Evolutionary conservation across 2,888 invertebrate genomes (phyloP).

Genomic region (Phymatocera aterrima): DNA sequence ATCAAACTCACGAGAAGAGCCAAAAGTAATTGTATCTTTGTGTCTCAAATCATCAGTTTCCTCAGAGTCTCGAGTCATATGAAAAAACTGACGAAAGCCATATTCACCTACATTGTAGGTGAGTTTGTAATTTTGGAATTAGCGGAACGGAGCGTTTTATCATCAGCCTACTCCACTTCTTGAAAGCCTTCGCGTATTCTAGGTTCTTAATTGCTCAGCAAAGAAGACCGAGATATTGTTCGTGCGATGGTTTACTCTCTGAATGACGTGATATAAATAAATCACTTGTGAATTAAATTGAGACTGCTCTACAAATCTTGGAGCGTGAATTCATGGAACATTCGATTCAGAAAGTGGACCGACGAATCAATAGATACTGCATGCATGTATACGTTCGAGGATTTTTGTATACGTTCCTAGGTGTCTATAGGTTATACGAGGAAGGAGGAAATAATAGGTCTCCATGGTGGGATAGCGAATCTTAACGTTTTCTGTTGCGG

Average conservation of each 20-base stretch:
- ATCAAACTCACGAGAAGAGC: background rate
- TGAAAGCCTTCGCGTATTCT: slow-evolving; percentile 7
- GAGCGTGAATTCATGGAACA: slow-evolving; percentile 13
- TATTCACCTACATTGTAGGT: background rate
- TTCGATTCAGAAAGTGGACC: slow-evolving; percentile 12
- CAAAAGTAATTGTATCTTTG: background rate
- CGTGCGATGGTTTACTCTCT: background rate
- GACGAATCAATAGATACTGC: background rate
- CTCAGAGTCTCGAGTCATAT: background rate
- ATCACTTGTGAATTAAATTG: background rate
- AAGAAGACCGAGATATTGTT: background rate
- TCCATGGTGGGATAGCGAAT: background rate
- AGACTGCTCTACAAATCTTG: background rate
- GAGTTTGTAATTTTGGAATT: slow-evolving; percentile 25
- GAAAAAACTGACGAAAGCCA: slow-evolving; percentile 1
- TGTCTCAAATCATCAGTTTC: background rate
- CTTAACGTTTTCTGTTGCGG: background rate
- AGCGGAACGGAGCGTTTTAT: slow-evolving; percentile 13
- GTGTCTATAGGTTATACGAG: background rate
- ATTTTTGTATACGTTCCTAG: background rate
- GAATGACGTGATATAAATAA: background rate
- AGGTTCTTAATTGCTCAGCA: background rate
- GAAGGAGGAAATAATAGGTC: background rate
- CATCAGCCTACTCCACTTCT: too few relatives aligned
- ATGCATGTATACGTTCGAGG: background rate